Percentiles rank a stretch among this genome's conserved stretches.
phyloP scores from a whole-genome alignment of 2,888 invertebrate genomes.

The Catocala sponsa region DNA sequence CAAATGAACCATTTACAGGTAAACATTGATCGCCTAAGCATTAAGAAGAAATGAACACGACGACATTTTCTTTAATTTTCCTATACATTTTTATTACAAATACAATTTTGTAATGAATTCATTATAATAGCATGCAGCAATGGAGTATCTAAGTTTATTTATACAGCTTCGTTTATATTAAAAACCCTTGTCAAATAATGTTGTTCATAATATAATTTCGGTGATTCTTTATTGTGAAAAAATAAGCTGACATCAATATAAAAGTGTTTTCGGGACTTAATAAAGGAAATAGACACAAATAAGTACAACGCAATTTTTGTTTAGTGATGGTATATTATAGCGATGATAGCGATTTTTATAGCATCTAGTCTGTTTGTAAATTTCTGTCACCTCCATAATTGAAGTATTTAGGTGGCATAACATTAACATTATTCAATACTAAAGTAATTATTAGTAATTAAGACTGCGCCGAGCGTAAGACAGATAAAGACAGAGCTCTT shows the following conservation, averaged over 20 bases:
- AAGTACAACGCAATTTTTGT: background rate
- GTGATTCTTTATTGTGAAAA: background rate
- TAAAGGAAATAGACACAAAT: background rate
- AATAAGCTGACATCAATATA: background rate
- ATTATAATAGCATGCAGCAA: background rate
- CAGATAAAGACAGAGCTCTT: too few species aligned
- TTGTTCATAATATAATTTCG: background rate
- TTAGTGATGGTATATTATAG: too few species aligned
- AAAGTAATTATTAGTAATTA: too few species aligned
- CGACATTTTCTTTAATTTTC: background rate
- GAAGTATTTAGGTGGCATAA: too few species aligned
- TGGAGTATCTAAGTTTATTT: background rate
- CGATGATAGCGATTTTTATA: too few species aligned
- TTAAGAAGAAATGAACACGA: background rate
- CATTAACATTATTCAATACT: too few species aligned
- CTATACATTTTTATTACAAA: background rate
- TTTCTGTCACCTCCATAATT: too few species aligned
- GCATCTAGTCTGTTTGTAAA: too few species aligned
- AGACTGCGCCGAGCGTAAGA: too few species aligned
- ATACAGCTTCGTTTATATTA: constrained; percentile 1
- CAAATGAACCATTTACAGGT: constrained; percentile 39
- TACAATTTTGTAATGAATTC: background rate
- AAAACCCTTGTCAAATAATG: constrained; percentile 1
- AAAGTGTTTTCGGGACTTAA: background rate
- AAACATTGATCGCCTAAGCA: constrained; percentile 27